Percentiles rank a stretch among this genome's conserved stretches.
phyloP scores from a whole-genome alignment of 2,888 invertebrate genomes.

The Macrosoma leucophasiata region DNA sequence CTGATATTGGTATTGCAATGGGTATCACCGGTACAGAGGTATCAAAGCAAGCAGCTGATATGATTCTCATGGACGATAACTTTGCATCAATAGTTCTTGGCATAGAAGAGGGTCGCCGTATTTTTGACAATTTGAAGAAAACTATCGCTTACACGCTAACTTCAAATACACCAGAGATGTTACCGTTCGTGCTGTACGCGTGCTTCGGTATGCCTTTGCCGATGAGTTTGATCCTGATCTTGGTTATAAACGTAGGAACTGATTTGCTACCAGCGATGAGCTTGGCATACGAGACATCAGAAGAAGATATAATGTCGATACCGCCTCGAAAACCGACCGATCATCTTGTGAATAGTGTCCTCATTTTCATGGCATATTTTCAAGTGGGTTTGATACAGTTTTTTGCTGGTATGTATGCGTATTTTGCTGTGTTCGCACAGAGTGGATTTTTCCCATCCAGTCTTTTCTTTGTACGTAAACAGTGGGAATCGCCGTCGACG shows the following conservation, averaged over 20 bases:
- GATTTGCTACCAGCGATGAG: conserved; percentile 87
- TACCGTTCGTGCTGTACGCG: conserved; percentile 87
- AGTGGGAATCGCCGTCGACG: conserved; percentile 81
- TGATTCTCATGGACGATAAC: conserved; percentile 92
- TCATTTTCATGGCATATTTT: conserved; percentile 89
- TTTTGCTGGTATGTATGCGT: conserved; percentile 85
- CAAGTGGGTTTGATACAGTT: conserved; percentile 92
- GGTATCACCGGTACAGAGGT: conserved; percentile 86
- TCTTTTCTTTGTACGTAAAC: conserved; percentile 80
- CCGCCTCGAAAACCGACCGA: conserved; percentile 73
- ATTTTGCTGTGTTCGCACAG: conserved; percentile 86
- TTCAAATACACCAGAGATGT: conserved; percentile 89
- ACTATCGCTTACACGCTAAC: conserved; percentile 90
- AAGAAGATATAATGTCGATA: conserved; percentile 83
- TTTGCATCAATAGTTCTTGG: conserved; percentile 92
- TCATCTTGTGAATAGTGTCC: conserved; percentile 69
- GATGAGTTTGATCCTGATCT: conserved; percentile 72
- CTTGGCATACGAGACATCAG: conserved; percentile 84
- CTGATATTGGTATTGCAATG: conserved; percentile 89
- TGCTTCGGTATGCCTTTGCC: conserved; percentile 84
- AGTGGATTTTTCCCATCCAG: conserved; percentile 83
- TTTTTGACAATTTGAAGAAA: conserved; percentile 91
- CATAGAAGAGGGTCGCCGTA: conserved; percentile 86
- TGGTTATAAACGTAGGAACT: conserved; percentile 87
- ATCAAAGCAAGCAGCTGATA: conserved; percentile 92